Percentiles rank a stretch among this genome's conserved stretches.
These are phyloP conservation scores for Eubasilissa splendida DNA, from an alignment of 2,888 invertebrate genomes.

Conservation along the genomic window DNA sequence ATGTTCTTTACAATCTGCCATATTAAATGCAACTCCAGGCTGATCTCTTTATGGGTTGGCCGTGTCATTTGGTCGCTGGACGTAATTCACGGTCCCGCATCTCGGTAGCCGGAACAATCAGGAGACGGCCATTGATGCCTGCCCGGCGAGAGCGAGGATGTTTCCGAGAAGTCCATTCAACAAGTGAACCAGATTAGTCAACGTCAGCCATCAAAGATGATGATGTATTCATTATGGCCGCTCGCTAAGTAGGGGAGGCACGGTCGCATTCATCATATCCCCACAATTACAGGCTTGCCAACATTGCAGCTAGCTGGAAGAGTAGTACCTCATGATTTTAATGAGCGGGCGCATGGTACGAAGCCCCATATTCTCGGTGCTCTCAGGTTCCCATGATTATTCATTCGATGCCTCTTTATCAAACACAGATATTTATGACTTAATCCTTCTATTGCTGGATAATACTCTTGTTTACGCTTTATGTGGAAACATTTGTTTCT, in stretches of 20 bases:
- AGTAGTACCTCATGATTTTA: conserved; percentile 33
- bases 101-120: conserved; percentile 37
- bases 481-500: conserved; percentile 15
- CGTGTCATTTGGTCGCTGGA: conserved; percentile 25
- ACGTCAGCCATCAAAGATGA: conserved; percentile 53
- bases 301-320: conserved; percentile 34
- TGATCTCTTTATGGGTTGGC: conserved; percentile 23
- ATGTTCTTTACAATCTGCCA: background rate
- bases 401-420: conserved; percentile 33
- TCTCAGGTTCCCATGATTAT: conserved; percentile 34
- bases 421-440: conserved; percentile 27
- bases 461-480: conserved; percentile 28
- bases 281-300: conserved; percentile 37
- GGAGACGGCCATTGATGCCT: conserved; percentile 14
- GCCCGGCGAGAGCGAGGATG: conserved; percentile 13
- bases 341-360: conserved; percentile 30
- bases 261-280: conserved; percentile 42
- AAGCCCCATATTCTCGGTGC: conserved; percentile 21
- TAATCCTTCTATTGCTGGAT: conserved; percentile 32
- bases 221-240: conserved; percentile 50
- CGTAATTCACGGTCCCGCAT: conserved; percentile 19
- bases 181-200: conserved; percentile 58
- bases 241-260: conserved; percentile 44
- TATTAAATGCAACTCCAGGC: conserved; percentile 7
- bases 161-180: conserved; percentile 40